Percentiles rank a stretch among this genome's conserved stretches.
Evolutionary conservation across 2,797 vertebrate species (phyloP).

Genomic region (Crocodylus rhombifer): DNA sequence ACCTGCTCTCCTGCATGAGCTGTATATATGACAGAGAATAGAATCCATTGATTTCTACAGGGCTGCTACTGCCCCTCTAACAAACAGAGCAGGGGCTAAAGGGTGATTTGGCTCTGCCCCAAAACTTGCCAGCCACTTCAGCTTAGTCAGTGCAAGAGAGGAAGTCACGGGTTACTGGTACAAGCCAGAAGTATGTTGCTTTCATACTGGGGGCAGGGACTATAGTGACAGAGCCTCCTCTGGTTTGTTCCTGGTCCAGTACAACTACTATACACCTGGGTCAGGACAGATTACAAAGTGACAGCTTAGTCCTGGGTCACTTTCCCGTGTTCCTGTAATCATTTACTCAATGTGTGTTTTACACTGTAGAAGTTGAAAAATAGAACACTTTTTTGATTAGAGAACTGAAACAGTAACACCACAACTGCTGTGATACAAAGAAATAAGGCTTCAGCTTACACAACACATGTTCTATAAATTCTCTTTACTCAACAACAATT

Average conservation of each 20-base stretch:
- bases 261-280: neutral
- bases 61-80: rapidly evolving
- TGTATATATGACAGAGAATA: neutral
- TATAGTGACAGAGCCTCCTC: neutral
- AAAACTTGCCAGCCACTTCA: neutral
- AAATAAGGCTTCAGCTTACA: neutral
- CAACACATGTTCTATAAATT: rapidly evolving
- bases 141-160: neutral
- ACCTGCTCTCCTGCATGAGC: neutral
- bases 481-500: neutral
- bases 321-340: neutral
- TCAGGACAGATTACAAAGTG: neutral
- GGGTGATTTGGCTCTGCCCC: neutral
- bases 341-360: neutral
- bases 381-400: neutral
- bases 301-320: neutral
- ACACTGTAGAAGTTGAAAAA: neutral
- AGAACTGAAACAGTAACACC: neutral
- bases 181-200: neutral
- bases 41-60: neutral
- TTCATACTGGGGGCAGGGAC: neutral
- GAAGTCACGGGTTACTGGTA: neutral
- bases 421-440: neutral
- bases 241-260: neutral
- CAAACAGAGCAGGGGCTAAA: neutral